Evolutionary conservation across 2,113 vertebrate genomes (phyloP).

Genomic region (Pterocles orientalis): DNA sequence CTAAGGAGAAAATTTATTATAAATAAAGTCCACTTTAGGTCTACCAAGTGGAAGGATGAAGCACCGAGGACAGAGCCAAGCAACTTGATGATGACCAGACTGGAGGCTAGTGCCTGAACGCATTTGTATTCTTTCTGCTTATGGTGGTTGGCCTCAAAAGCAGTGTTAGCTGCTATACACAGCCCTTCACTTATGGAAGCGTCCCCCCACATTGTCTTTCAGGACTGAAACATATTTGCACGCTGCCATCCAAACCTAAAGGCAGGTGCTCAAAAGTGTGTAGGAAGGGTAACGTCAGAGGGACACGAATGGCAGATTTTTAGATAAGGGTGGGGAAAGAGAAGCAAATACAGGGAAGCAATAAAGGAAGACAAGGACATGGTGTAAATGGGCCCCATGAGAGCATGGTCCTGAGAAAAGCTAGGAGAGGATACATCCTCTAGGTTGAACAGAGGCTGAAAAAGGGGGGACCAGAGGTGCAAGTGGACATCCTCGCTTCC

Average conservation of each 20-base stretch:
- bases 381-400: neutral
- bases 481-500: neutral
- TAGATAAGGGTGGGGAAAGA: neutral
- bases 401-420: neutral
- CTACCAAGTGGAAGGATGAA: neutral
- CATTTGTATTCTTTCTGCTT: neutral
- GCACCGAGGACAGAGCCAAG: neutral
- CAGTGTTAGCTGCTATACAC: neutral
- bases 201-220: accelerated
- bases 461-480: neutral
- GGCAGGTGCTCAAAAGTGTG: neutral
- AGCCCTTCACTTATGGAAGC: neutral
- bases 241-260: neutral
- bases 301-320: neutral
- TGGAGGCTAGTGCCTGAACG: neutral
- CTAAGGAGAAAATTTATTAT: too few relatives aligned
- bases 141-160: accelerated
- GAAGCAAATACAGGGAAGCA: neutral
- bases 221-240: neutral
- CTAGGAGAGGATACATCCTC: neutral
- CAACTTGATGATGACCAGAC: neutral
- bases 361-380: neutral
- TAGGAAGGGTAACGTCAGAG: neutral
- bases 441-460: neutral
- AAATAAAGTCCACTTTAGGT: too few relatives aligned